Evolutionary conservation across 2,797 vertebrate genomes (phyloP).

Genomic region (Scleropages formosus): DNA sequence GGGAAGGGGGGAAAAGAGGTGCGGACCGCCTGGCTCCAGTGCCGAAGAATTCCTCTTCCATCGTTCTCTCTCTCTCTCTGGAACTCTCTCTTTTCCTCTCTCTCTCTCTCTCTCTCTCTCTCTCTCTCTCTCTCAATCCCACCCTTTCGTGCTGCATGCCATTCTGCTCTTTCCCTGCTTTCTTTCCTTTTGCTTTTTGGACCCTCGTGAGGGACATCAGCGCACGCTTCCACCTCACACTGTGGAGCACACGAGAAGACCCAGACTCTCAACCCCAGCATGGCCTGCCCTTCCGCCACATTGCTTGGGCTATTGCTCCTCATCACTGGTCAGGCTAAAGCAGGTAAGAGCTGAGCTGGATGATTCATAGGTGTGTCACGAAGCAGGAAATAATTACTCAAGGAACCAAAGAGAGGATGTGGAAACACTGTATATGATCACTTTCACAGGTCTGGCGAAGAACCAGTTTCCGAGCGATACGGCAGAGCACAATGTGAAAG

Average conservation of each 20-base stretch:
- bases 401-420: too few species aligned
- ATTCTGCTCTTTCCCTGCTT: not conserved
- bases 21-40: slow-evolving; percentile 22
- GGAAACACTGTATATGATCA: too few species aligned
- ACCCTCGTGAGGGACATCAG: slow-evolving; percentile 9
- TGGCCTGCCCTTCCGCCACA: slow-evolving; percentile 44
- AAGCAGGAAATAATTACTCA: too few species aligned
- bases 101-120: not conserved
- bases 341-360: slow-evolving; percentile 59
- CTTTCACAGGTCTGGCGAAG: too few species aligned
- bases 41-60: not conserved
- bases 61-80: not conserved
- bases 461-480: too few species aligned
- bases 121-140: not conserved
- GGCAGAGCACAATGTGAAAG: too few species aligned
- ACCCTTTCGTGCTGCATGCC: not conserved
- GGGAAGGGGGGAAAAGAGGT: not conserved
- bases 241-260: not conserved
- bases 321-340: slow-evolving; percentile 59
- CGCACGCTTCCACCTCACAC: slow-evolving; percentile 13
- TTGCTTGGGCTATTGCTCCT: slow-evolving; percentile 56
- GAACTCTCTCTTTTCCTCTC: slow-evolving; percentile 22
- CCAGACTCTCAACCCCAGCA: slow-evolving; percentile 40
- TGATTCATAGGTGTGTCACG: not conserved
- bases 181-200: slow-evolving; percentile 4